Conservation (phyloP, 2,113 vertebrate genomes). For the Dicaeum eximium region DNA sequence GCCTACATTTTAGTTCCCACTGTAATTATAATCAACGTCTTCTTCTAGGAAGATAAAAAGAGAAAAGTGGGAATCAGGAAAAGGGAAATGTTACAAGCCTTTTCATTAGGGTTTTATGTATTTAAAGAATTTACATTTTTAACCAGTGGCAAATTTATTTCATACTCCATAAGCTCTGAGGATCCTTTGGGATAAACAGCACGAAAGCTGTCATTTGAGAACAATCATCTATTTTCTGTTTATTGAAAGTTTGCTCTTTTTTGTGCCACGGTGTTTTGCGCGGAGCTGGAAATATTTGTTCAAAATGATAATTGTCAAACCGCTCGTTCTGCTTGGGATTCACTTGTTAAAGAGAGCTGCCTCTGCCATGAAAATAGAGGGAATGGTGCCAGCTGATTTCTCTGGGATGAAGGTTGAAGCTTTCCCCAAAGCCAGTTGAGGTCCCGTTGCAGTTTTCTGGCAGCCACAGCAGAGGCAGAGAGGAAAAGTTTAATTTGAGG, state of each 20-base stretch:
- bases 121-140: constrained; percentile 71
- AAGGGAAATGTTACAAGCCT: constrained; percentile 56
- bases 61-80: constrained; percentile 48
- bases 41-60: constrained; percentile 63
- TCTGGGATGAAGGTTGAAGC: neutral
- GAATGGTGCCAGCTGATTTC: neutral
- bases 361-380: neutral
- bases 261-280: constrained; percentile 27
- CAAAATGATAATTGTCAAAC: constrained; percentile 23
- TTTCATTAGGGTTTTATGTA: constrained; percentile 59
- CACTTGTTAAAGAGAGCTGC: neutral
- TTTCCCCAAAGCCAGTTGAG: neutral
- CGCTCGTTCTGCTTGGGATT: neutral
- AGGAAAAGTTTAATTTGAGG: neutral
- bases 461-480: neutral
- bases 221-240: constrained; percentile 57
- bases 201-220: constrained; percentile 52
- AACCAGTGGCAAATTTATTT: constrained; percentile 57
- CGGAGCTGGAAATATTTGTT: constrained; percentile 53
- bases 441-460: neutral
- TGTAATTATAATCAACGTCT: constrained; percentile 67
- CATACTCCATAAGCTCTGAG: constrained; percentile 24
- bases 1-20: constrained; percentile 31
- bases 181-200: constrained; percentile 62
- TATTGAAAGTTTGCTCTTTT: constrained; percentile 30